Conservation (phyloP, 2,797 vertebrate species). For the Geotrypetes seraphini region DNA sequence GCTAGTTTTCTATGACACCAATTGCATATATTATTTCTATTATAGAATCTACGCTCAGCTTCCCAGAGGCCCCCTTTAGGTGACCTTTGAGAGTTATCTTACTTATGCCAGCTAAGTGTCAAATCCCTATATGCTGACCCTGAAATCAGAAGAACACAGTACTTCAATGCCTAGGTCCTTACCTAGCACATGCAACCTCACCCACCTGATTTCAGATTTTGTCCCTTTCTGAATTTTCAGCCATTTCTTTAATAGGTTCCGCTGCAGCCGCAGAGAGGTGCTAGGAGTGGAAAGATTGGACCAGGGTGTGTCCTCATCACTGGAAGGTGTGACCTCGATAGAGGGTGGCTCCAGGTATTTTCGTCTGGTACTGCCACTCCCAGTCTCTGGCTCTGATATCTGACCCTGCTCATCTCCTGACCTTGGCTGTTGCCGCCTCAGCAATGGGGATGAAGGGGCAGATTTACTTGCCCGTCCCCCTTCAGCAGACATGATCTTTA, state of each 20-base stretch:
- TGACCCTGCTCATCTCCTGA: slow-evolving; percentile 7
- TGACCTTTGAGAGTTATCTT: too few species aligned
- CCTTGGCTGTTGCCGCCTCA: slow-evolving; percentile 9
- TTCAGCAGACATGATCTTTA: too few species aligned
- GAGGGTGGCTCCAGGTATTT: slow-evolving; percentile 16
- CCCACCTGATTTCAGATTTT: slow-evolving; percentile 55
- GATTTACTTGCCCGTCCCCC: too few species aligned
- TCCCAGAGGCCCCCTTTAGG: too few species aligned
- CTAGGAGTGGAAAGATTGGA: slow-evolving; percentile 56
- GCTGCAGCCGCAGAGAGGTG: slow-evolving; percentile 54
- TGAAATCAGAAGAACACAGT: too few species aligned
- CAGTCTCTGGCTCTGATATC: neutral
- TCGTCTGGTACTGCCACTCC: neutral
- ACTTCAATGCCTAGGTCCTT: too few species aligned
- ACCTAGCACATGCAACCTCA: too few species aligned
- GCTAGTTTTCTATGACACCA: too few species aligned
- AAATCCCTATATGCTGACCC: too few species aligned
- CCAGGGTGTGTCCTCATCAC: slow-evolving; percentile 35
- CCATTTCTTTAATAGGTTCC: slow-evolving; percentile 50
- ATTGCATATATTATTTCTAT: too few species aligned
- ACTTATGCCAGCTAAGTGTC: too few species aligned
- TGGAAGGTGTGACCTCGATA: slow-evolving; percentile 21
- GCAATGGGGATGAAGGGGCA: slow-evolving; percentile 50
- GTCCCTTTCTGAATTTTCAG: slow-evolving; percentile 40
- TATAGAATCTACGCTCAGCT: too few species aligned